A percentile compares a stretch with the other conserved stretches of the same genome.
phyloP scores from a whole-genome alignment of 2,888 invertebrate genomes.

The Eristalinus aeneus region DNA sequence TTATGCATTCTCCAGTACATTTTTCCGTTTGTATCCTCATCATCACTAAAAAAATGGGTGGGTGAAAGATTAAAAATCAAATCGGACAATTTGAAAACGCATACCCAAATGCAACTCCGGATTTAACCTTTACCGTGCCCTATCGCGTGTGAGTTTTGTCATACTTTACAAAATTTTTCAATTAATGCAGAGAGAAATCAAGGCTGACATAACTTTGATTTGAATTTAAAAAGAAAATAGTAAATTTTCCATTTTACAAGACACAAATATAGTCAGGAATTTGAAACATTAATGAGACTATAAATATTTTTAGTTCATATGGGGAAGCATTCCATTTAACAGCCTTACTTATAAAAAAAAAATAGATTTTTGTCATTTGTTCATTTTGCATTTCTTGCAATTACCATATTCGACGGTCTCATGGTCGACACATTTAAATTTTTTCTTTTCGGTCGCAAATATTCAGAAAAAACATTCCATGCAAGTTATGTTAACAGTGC shows the following conservation, averaged over 20 bases:
- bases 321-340: too few species aligned
- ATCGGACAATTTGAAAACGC: conserved; percentile 24
- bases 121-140: background rate
- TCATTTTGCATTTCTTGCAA: too few species aligned
- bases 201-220: conserved; percentile 56
- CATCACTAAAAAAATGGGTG: conserved; percentile 17
- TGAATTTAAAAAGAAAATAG: conserved; percentile 26
- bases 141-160: conserved; percentile 1
- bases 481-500: background rate
- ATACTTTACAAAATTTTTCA: conserved; percentile 29
- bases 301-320: background rate
- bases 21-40: conserved; percentile 24
- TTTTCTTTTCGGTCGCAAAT: background rate
- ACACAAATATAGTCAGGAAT: background rate
- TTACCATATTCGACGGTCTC: too few species aligned
- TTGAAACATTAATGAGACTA: conserved; percentile 1
- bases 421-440: background rate
- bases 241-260: background rate
- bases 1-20: conserved; percentile 38
- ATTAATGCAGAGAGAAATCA: conserved; percentile 16
- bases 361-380: too few species aligned
- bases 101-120: background rate
- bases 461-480: conserved; percentile 34
- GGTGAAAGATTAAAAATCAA: conserved; percentile 24
- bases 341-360: too few species aligned